Evolutionary conservation across 2,113 vertebrate genomes (phyloP).

Genomic region (Nothocercus nigrocapillus): DNA sequence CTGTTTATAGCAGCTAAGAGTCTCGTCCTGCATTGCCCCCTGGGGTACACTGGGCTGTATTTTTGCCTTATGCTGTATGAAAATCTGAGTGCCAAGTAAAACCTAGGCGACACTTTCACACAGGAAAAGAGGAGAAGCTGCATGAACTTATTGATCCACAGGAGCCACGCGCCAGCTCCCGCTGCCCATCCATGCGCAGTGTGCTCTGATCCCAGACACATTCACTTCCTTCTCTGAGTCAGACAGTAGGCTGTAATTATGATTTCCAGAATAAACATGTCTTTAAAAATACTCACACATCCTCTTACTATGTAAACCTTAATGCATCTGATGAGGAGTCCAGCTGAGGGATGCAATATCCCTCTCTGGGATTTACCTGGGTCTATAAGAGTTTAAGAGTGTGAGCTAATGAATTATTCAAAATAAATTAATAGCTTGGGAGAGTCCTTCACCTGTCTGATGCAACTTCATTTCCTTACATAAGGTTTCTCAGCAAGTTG

Average conservation of each 20-base stretch:
- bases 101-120: not conserved
- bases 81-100: not conserved
- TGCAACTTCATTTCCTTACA: constrained; percentile 72
- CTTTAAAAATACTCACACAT: constrained; percentile 44
- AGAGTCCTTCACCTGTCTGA: constrained; percentile 76
- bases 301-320: constrained; percentile 42
- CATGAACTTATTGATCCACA: not conserved
- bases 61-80: not conserved
- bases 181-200: not conserved
- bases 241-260: constrained; percentile 23
- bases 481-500: constrained; percentile 72
- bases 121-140: not conserved
- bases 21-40: not conserved
- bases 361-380: constrained; percentile 53
- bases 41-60: not conserved
- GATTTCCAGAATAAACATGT: constrained; percentile 14
- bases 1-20: not conserved
- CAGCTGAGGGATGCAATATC: constrained; percentile 20
- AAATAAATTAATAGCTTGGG: constrained; percentile 66
- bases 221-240: not conserved
- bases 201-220: not conserved
- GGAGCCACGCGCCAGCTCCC: not conserved
- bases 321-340: constrained; percentile 27
- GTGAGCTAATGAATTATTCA: constrained; percentile 79
- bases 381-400: constrained; percentile 46